Base-by-base conservation (phyloP, 2,888 invertebrate species). In the Allacma fusca region DNA sequence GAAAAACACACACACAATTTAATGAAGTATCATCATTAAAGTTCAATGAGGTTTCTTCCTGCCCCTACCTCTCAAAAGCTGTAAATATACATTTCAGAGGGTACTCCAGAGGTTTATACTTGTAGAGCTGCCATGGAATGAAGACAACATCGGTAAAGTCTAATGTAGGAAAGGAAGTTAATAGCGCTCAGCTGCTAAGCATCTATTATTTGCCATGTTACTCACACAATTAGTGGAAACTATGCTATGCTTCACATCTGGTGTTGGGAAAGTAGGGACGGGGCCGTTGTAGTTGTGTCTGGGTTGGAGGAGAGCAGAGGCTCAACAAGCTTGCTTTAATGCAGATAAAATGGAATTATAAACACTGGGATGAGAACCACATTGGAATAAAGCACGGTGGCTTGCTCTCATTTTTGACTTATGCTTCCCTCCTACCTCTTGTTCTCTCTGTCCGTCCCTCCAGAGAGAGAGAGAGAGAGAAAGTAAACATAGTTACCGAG, bases 171-270 rank as follows among this genome's bases (percentile, higher is more conserved):
- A 50, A 50, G 50, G 16, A 50, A 40, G 40, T 40, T 40, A 40
- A 9, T 50, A 50, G 50, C n/a, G 50, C 50, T 50, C 50, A 50
- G 50, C 50, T 50, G 50, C 9, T 50, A 50, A 50, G n/a, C 50
- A 50, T 50, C 50, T 16, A 50, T 50, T 50, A 50, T 50, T 50
- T 50, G 50, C 50, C 16, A 50, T n/a, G 50, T 50, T 50, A 50
- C n/a, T 50, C 50, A 50, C 50, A 50, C 50, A 16, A 50, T 50
- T 5, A 50, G 50, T 1, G 19, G n/a, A 50, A 50, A 50, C 50
- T 50, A 50, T 16, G 9, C 9, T 5, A 16, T 9, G 2, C 5
- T 50, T 50, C 50, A 50, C 50, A 50, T 50, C 50, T 50, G 50
- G 4, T 50, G 50, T n/a, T 50, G 50, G 50, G 50, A 50, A 50